Evolutionary conservation across 2,797 vertebrate genomes (phyloP), one percentile per base, ranked within the genome.

Genomic region (Petrocephalus schoutedeni): DNA sequence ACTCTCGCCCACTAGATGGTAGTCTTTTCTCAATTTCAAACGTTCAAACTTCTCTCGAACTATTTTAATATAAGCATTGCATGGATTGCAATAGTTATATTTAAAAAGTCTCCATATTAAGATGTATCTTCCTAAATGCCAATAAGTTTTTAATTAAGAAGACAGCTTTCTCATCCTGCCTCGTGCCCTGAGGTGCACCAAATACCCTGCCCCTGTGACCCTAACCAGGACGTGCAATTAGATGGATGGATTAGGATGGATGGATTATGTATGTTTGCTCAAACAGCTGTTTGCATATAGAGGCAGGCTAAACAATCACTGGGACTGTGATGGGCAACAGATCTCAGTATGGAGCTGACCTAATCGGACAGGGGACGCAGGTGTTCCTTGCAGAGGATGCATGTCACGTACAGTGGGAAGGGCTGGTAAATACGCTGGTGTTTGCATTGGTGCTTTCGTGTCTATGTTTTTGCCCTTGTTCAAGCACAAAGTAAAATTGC

Each of bases 1-100:
- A 80, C 74, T 23, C n/a, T 84, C 82, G 28, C 12, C 92, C 95
- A 94, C 92, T 93, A 95, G 95, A 94, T 93, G 93, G 94, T 92
- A 90, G 91, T 93, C 1, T 93, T 91, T 88, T 91, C 92, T 88
- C 87, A 94, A 87, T 92, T 91, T 92, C 88, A n/a, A 53, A 45
- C 32, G 16, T 56, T 16, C 8, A 16, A 84, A 84, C 82, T 54
- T 28, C 3, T 21, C 8, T 28, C 28, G 21, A 84, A 84, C 21
- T 23, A 19, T 84, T 84, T 23, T 84, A 84, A 82, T 21, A 21
- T 23, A 45, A 45, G 41, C 4, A 45, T 45, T 45, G 41, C 41
- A 45, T 45, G 41, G 0, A 45, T 45, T 54, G 49, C 41, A 23
- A 45, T 82, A 53, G 7, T 45, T 36, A 74, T 7, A 74, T 36